Conservation (phyloP, 2,113 vertebrate species). For the Raja brachyura region DNA sequence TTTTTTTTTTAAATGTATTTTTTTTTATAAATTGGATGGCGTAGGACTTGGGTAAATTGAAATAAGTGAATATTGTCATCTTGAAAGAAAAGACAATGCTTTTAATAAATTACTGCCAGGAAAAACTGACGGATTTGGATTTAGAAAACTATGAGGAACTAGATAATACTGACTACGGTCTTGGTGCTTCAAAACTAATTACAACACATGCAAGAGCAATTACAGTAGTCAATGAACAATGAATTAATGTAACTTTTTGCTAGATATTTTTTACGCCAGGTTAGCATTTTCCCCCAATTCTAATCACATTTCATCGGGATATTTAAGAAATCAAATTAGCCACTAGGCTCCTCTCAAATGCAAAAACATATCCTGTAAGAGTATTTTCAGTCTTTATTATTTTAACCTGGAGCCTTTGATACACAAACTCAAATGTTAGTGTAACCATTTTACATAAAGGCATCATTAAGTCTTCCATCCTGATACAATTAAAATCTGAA, state of each 20-base stretch:
- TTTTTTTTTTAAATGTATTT: not conserved
- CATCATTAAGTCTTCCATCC: slow-evolving; percentile 39
- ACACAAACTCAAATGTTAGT: slow-evolving; percentile 52
- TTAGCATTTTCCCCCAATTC: not conserved
- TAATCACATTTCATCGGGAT: not conserved
- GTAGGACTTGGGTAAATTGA: not conserved
- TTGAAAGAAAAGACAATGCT: not conserved
- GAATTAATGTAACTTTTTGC: not conserved
- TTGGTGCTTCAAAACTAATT: slow-evolving; percentile 24
- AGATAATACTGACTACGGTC: slow-evolving; percentile 10
- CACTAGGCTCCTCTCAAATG: slow-evolving; percentile 9
- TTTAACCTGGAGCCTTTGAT: slow-evolving; percentile 54
- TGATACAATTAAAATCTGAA: slow-evolving; percentile 50
- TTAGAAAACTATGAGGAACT: not conserved
- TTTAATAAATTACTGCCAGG: not conserved
- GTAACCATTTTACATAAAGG: slow-evolving; percentile 41
- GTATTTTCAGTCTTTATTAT: slow-evolving; percentile 56
- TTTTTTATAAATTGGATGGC: not conserved
- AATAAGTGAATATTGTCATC: not conserved
- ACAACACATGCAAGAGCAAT: not conserved
- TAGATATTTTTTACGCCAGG: not conserved
- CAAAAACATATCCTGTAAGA: slow-evolving; percentile 44
- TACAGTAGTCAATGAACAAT: not conserved
- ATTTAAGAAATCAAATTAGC: not conserved
- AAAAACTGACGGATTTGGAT: not conserved